Base-by-base conservation (phyloP, 1,140 invertebrate genomes). In the Drosophila nannoptera region DNA sequence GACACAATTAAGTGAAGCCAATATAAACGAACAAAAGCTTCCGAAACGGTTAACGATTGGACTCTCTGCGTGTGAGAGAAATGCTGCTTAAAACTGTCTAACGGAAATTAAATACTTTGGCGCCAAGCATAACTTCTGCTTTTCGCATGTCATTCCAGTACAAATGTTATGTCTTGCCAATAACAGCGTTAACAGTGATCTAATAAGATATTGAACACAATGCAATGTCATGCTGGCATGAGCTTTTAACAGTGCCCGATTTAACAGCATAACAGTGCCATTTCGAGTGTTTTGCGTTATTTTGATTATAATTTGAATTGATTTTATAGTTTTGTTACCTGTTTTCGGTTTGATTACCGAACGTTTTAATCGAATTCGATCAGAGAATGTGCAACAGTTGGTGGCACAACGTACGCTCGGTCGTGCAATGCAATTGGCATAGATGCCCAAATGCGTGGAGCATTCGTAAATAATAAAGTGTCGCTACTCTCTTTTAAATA, bases 401-500 rank as follows among this genome's bases (percentile, higher is more conserved):
- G 3, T 7, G n/a, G 32, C 32, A 2, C 31, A 8, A 35, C 31
- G 33, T 9, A 48, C 9, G 36, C 33, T 45, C 4, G n/a, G 22
- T 36, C 33, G 35, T 35, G 46, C 45, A 52, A 58, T 55, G 49
- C 33, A 61, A 52, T 65, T 65, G 42, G 31, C 46, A 56, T 55
- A 33, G 56, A 61, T 60, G 45, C 42, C 40, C 68, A 54, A 59
- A 66, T 70, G 62, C 62, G 68, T 70, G 49, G 49, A 49, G 53
- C 62, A 59, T 58, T 53, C 68, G 62, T 66, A 70, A 70, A 70
- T 70, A 59, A 70, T 59, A 59, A 70, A 53, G 53, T 53, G 54
- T 70, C 62, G 68, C 54, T 66, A 70, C 68, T 66, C 68, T 70
- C 68, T 70, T 70, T 66, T 70, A 59, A 70, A 70, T 70, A 70